phyloP scores from a whole-genome alignment of 1,140 invertebrate genomes.

The Drosophila simulans region DNA sequence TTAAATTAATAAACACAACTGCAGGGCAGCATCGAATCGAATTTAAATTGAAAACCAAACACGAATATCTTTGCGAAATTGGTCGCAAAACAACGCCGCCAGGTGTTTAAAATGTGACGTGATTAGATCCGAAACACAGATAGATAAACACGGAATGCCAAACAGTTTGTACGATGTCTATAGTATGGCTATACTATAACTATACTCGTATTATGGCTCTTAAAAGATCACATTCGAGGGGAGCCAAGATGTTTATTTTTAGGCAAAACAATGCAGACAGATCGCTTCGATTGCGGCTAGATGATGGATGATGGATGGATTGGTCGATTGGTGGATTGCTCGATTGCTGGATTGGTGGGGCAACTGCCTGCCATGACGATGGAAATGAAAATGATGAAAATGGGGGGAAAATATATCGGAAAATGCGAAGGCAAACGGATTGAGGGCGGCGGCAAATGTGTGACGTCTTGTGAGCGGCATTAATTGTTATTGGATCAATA shows the following conservation, averaged over 20 bases:
- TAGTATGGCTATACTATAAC: background rate
- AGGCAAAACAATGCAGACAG: conserved; percentile 74
- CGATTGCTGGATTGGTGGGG: background rate
- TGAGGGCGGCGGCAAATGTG: conserved; percentile 12
- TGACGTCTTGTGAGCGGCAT: conserved; percentile 37
- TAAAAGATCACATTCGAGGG: conserved; percentile 39
- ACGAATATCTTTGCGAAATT: conserved; percentile 14
- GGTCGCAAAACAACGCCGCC: conserved; percentile 44
- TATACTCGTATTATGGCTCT: conserved; percentile 6
- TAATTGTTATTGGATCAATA: conserved; percentile 51
- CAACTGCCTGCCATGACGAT: conserved; percentile 1
- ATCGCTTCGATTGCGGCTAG: conserved; percentile 66
- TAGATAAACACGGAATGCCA: conserved; percentile 36
- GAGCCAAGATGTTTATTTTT: conserved; percentile 63
- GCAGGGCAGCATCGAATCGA: conserved; percentile 22
- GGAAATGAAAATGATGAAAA: conserved; percentile 9
- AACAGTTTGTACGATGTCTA: conserved; percentile 16
- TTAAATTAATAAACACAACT: conserved; percentile 27
- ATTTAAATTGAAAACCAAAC: conserved; percentile 4
- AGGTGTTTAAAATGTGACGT: conserved; percentile 68
- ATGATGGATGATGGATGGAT: conserved; percentile 59
- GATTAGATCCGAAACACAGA: conserved; percentile 28
- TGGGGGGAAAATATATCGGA: background rate
- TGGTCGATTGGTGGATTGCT: conserved; percentile 16
- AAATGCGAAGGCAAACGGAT: conserved; percentile 4